A percentile compares a stretch with the other conserved stretches of the same genome.
Conservation (phyloP, 2,888 invertebrate species). For the Orthonevra nobilis region DNA sequence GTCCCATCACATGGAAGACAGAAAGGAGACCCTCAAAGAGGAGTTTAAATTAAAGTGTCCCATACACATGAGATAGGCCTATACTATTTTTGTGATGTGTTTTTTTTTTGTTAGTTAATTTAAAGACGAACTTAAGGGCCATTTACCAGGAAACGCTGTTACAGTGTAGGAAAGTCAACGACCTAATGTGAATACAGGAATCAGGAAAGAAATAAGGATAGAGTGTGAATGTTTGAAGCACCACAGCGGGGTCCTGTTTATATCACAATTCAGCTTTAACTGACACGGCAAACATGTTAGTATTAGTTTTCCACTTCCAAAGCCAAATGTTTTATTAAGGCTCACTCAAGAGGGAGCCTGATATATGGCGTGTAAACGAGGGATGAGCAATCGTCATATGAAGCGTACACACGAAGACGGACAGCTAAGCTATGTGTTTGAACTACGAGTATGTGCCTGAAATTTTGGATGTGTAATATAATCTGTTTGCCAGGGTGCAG, state of each 20-base stretch:
- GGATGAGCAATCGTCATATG: no score
- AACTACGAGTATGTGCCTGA: constrained; percentile 46
- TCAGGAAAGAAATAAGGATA: constrained; percentile 15
- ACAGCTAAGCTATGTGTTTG: no score
- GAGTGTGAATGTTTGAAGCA: not conserved
- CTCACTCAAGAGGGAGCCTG: constrained; percentile 6
- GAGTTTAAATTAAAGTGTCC: constrained; percentile 54
- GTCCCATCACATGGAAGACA: constrained; percentile 12
- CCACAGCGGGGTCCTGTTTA: not conserved
- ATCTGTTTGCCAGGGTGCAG: constrained; percentile 27
- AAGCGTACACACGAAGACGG: no score
- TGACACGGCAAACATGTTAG: constrained; percentile 5
- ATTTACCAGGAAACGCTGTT: no score
- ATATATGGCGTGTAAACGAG: constrained; percentile 18
- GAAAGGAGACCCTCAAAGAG: constrained; percentile 5
- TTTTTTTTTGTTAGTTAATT: constrained; percentile 17
- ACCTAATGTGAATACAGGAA: constrained; percentile 13
- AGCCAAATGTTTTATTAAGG: constrained; percentile 11
- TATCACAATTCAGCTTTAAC: constrained; percentile 4
- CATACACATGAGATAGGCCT: constrained; percentile 36
- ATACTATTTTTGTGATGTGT: constrained; percentile 13
- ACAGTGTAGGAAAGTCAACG: constrained; percentile 29
- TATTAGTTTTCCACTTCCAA: constrained; percentile 22
- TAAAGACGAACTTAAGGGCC: constrained; percentile 15
- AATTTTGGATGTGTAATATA: constrained; percentile 46